phyloP scores from a whole-genome alignment of 2,888 invertebrate species.

The Melieria picta region DNA sequence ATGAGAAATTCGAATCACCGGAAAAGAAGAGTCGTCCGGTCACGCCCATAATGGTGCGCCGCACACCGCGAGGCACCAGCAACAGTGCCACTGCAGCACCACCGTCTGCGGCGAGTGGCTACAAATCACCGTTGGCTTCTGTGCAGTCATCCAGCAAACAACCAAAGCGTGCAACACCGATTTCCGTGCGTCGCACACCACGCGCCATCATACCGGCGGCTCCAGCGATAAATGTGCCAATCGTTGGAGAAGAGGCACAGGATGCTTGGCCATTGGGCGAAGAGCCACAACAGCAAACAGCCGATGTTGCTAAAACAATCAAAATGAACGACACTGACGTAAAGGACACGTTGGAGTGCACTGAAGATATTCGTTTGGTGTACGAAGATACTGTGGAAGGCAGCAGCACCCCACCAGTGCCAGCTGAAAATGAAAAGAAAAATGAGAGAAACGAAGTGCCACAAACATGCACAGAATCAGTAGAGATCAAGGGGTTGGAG shows the following conservation, averaged over 20 bases:
- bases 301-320: background rate
- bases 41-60: constrained; percentile 63
- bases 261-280: constrained; percentile 55
- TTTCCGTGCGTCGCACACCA: constrained; percentile 63
- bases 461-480: background rate
- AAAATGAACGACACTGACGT: constrained; percentile 40
- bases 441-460: background rate
- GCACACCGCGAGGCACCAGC: constrained; percentile 52
- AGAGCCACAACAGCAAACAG: constrained; percentile 1
- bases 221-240: constrained; percentile 36
- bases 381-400: constrained; percentile 69
- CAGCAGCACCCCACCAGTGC: background rate
- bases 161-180: constrained; percentile 55
- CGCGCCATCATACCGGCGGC: constrained; percentile 48
- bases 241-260: constrained; percentile 58
- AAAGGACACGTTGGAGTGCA: constrained; percentile 49
- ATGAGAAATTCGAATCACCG: constrained; percentile 63
- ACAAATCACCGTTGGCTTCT: constrained; percentile 19
- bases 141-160: constrained; percentile 8
- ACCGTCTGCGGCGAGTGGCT: background rate
- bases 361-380: constrained; percentile 72
- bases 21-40: constrained; percentile 58
- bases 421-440: background rate
- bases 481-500: background rate
- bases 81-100: background rate